phyloP scores from a whole-genome alignment of 2,797 vertebrate genomes.

The Eulemur rubriventer region DNA sequence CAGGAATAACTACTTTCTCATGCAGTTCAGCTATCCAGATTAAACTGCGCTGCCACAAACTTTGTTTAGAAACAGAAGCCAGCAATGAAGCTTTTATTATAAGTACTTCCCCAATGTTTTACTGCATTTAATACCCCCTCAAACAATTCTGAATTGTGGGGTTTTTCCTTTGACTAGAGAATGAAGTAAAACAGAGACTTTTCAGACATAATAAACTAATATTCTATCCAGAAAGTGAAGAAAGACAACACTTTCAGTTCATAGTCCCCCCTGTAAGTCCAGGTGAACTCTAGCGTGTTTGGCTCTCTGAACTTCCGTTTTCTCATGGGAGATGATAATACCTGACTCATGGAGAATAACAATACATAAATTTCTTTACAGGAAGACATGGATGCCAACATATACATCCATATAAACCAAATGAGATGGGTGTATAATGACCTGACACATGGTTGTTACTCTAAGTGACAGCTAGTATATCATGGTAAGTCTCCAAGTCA shows the following conservation, averaged over 20 bases:
- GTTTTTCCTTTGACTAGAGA: conserved; percentile 20
- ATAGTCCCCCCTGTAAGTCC: neutral
- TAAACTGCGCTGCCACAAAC: conserved; percentile 6
- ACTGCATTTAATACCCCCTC: conserved; percentile 50
- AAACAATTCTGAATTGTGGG: conserved; percentile 34
- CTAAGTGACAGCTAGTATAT: neutral
- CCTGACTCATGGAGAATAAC: neutral
- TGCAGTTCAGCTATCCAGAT: neutral
- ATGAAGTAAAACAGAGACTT: neutral
- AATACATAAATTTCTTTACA: neutral
- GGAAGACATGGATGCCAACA: neutral
- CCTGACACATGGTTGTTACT: neutral
- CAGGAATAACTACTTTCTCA: neutral
- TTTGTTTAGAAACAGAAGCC: conserved; percentile 60
- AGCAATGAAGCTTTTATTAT: conserved; percentile 39
- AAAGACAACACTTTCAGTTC: neutral
- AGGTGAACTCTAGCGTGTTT: neutral
- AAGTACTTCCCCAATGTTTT: conserved; percentile 45
- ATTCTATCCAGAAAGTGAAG: neutral
- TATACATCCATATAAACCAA: neutral
- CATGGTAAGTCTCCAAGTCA: neutral
- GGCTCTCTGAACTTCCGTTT: neutral
- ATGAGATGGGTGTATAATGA: neutral
- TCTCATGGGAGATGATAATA: neutral
- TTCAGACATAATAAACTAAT: conserved; percentile 43